Evolutionary conservation across 2,797 vertebrate genomes (phyloP).

Genomic region (Helostoma temminkii): DNA sequence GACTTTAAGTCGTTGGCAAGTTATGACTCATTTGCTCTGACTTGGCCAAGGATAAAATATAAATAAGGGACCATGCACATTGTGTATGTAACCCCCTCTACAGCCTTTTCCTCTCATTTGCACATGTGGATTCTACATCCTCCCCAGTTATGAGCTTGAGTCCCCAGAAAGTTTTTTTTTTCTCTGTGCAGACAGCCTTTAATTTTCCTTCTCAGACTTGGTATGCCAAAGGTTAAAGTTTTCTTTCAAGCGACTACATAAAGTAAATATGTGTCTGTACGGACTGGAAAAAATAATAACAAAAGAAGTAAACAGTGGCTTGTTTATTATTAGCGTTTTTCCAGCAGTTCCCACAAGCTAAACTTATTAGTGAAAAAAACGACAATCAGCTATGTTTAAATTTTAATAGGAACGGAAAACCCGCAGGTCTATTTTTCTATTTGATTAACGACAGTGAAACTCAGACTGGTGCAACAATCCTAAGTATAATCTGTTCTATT

Average conservation of each 20-base stretch:
- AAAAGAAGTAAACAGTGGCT: conserved; percentile 52
- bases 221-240: conserved; percentile 52
- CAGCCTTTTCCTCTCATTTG: not conserved
- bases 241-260: conserved; percentile 30
- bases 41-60: conserved; percentile 37
- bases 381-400: conserved; percentile 29
- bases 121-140: conserved; percentile 18
- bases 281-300: conserved; percentile 36
- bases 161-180: conserved; percentile 20
- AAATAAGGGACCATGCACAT: conserved; percentile 18
- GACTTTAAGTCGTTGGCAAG: conserved; percentile 34
- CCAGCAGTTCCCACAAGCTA: conserved; percentile 37
- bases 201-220: conserved; percentile 53
- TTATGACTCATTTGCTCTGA: conserved; percentile 51
- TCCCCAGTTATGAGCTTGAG: conserved; percentile 47
- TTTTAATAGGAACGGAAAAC: conserved; percentile 33
- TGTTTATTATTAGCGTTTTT: conserved; percentile 23
- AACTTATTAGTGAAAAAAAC: conserved; percentile 49
- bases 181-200: conserved; percentile 53
- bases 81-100: not conserved
- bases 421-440: conserved; percentile 10
- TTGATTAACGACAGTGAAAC: conserved; percentile 23
- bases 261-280: conserved; percentile 33
- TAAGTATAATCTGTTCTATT: conserved; percentile 7
- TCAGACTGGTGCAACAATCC: conserved; percentile 1